Conservation (phyloP, 2,888 invertebrate genomes). For the Aporophyla nigra region DNA sequence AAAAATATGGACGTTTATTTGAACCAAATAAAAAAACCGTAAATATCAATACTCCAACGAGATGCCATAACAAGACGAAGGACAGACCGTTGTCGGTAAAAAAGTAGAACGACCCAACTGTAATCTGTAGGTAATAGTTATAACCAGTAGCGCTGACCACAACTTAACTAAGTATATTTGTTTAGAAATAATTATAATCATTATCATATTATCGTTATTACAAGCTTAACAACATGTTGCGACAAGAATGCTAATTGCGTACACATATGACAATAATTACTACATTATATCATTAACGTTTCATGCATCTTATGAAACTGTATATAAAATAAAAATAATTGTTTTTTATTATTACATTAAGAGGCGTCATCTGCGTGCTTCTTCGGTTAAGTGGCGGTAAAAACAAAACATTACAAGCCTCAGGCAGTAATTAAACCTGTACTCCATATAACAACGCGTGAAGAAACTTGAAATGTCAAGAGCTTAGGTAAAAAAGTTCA, state of each 20-base stretch:
- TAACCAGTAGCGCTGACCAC: slow-evolving; percentile 18
- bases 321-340: slow-evolving; percentile 23
- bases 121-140: background rate
- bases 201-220: slow-evolving; percentile 42
- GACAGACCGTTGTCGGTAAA: too few relatives aligned
- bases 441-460: slow-evolving; percentile 37
- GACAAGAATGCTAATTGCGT: slow-evolving; percentile 19
- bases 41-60: too few relatives aligned
- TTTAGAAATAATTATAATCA: slow-evolving; percentile 30
- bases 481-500: slow-evolving; percentile 27
- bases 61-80: too few relatives aligned
- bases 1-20: too few relatives aligned
- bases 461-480: slow-evolving; percentile 54
- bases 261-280: slow-evolving; percentile 37
- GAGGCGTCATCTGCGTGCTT: slow-evolving; percentile 18
- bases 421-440: slow-evolving; percentile 45
- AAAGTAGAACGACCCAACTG: too few relatives aligned
- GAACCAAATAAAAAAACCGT: too few relatives aligned
- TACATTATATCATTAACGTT: slow-evolving; percentile 41
- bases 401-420: slow-evolving; percentile 41
- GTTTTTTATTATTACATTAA: slow-evolving; percentile 26
- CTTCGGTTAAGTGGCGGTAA: slow-evolving; percentile 23
- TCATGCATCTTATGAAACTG: slow-evolving; percentile 17
- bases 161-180: slow-evolving; percentile 10
- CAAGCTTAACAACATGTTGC: slow-evolving; percentile 19